A percentile compares a stretch with the other conserved stretches of the same genome.
phyloP scores from a whole-genome alignment of 2,797 vertebrate species.

The Anolis apletophallus region DNA sequence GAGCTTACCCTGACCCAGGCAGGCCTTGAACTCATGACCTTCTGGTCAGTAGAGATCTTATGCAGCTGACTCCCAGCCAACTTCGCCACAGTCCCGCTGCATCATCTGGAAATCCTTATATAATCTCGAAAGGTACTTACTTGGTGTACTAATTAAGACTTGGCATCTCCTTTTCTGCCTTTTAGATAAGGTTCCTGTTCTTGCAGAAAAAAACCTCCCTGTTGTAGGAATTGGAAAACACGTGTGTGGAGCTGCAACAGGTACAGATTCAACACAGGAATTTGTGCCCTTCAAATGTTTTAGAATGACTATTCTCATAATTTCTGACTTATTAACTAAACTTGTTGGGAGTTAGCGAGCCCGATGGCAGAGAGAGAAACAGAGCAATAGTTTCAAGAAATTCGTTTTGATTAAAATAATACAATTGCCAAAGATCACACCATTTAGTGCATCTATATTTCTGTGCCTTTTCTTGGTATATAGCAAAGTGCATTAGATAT shows the following conservation, averaged over 20 bases:
- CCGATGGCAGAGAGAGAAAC: background rate
- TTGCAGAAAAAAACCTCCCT: conserved; percentile 81
- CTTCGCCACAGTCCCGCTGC: too few relatives aligned
- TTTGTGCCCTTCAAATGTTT: background rate
- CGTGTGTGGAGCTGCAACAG: conserved; percentile 94
- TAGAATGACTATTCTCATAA: background rate
- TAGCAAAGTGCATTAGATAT: background rate
- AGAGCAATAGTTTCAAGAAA: background rate
- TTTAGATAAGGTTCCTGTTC: conserved; percentile 86
- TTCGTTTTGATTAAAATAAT: conserved; percentile 6
- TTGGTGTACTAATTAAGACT: conserved; percentile 1
- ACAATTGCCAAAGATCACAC: background rate
- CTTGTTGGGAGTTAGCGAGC: too few relatives aligned
- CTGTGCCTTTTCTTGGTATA: background rate
- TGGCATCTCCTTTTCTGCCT: conserved; percentile 26
- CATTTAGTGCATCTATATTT: background rate
- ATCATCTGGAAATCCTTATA: too few relatives aligned
- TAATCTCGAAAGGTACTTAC: background rate
- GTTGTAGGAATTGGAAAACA: conserved; percentile 95
- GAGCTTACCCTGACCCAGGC: too few relatives aligned
- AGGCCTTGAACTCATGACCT: too few relatives aligned
- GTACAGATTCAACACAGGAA: conserved; percentile 47
- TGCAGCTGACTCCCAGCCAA: too few relatives aligned
- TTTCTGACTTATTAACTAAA: background rate
- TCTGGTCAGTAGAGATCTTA: too few relatives aligned